These are phyloP conservation scores for Oreortyx pictus DNA, from an alignment of 2,797 vertebrate species.

Conservation along the genomic window DNA sequence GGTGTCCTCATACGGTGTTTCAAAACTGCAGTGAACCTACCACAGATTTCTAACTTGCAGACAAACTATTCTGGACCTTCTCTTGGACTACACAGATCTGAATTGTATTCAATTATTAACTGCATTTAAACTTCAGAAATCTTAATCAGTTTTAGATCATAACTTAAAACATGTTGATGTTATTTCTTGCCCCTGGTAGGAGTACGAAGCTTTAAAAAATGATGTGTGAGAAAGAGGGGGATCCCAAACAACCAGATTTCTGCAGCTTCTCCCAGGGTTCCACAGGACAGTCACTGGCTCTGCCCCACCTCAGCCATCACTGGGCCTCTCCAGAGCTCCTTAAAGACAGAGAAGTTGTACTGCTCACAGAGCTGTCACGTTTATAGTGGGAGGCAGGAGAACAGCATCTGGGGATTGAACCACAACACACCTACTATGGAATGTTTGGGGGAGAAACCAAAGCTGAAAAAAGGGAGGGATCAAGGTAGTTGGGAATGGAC, in stretches of 20 bases:
- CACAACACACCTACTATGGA: accelerated
- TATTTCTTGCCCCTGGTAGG: not conserved
- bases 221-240: not conserved
- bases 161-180: not conserved
- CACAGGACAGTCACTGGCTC: not conserved
- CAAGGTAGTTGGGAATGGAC: not conserved
- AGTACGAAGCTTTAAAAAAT: not conserved
- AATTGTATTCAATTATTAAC: not conserved
- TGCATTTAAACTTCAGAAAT: not conserved
- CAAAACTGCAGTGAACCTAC: not conserved
- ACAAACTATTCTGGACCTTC: too few species aligned
- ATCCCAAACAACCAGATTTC: accelerated
- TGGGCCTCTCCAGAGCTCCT: accelerated
- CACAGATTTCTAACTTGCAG: too few species aligned
- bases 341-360: not conserved
- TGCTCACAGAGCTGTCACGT: not conserved
- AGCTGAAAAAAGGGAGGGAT: not conserved
- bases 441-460: not conserved
- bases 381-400: accelerated
- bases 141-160: not conserved
- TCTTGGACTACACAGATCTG: too few species aligned
- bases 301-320: not conserved
- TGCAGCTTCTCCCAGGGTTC: accelerated
- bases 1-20: not conserved
- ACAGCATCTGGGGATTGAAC: not conserved